Evolutionary conservation across 2,113 vertebrate genomes (phyloP).

Genomic region (Chlorodrepanis virens): DNA sequence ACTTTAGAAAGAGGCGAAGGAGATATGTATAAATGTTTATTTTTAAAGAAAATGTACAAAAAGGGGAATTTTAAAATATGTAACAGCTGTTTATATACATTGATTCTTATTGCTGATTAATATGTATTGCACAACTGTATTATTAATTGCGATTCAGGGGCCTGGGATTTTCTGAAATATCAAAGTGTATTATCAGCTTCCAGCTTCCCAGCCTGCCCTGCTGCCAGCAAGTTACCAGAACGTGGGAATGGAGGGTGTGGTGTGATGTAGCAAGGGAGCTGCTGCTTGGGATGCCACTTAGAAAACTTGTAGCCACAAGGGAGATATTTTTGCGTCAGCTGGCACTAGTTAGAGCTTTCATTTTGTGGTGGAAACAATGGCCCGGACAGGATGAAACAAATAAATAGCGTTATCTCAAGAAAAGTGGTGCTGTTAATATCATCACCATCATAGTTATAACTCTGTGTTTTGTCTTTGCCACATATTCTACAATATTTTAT

Average conservation of each 20-base stretch:
- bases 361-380: not conserved
- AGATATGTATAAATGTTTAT: slow-evolving; percentile 86
- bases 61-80: slow-evolving; percentile 83
- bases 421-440: slow-evolving; percentile 69
- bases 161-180: slow-evolving; percentile 63
- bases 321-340: slow-evolving; percentile 15
- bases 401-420: slow-evolving; percentile 66
- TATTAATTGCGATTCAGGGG: slow-evolving; percentile 67
- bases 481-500: slow-evolving; percentile 67
- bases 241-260: slow-evolving; percentile 27
- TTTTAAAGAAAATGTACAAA: slow-evolving; percentile 85
- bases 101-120: slow-evolving; percentile 89
- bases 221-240: slow-evolving; percentile 21
- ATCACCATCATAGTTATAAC: slow-evolving; percentile 69
- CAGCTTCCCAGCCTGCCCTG: slow-evolving; percentile 58
- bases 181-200: not conserved
- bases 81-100: slow-evolving; percentile 86
- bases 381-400: not conserved
- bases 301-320: not conserved
- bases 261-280: not conserved
- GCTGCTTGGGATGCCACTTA: not conserved
- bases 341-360: slow-evolving; percentile 10
- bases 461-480: slow-evolving; percentile 73
- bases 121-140: slow-evolving; percentile 84
- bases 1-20: slow-evolving; percentile 80